phyloP scores from a whole-genome alignment of 2,888 invertebrate species.

The Sesamia inferens region DNA sequence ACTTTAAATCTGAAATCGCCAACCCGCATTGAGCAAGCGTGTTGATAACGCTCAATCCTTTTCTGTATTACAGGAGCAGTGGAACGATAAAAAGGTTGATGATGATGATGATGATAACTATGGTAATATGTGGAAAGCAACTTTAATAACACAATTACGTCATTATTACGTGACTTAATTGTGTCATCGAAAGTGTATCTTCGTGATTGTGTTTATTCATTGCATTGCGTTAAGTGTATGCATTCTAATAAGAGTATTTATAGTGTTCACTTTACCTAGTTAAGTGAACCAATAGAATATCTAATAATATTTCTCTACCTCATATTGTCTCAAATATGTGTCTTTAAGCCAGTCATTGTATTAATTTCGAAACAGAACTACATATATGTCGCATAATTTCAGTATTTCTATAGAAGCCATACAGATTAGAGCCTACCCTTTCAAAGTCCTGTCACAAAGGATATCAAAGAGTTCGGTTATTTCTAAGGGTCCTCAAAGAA shows the following conservation, averaged over 20 bases:
- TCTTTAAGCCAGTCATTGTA: slow-evolving; percentile 35
- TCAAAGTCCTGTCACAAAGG: slow-evolving; percentile 74
- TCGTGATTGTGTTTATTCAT: slow-evolving; percentile 31
- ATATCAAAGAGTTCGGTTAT: slow-evolving; percentile 66
- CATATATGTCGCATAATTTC: slow-evolving; percentile 27
- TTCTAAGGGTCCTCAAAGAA: slow-evolving; percentile 69
- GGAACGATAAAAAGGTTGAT: no score
- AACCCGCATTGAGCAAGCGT: no score
- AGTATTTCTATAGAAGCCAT: slow-evolving; percentile 75
- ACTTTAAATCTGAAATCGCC: no score
- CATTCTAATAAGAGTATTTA: not conserved
- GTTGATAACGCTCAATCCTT: no score
- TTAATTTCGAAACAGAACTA: slow-evolving; percentile 24
- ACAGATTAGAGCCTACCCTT: slow-evolving; percentile 75
- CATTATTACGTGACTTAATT: slow-evolving; percentile 25
- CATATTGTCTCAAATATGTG: slow-evolving; percentile 48
- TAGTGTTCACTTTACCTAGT: slow-evolving; percentile 15
- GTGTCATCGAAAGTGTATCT: slow-evolving; percentile 16
- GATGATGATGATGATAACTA: no score
- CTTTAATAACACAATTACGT: slow-evolving; percentile 33
- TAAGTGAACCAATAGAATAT: slow-evolving; percentile 47
- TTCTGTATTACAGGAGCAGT: no score
- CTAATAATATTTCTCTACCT: slow-evolving; percentile 51
- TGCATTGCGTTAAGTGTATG: slow-evolving; percentile 2
- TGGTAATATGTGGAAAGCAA: slow-evolving; percentile 5